A percentile compares a stretch with the other conserved stretches of the same genome.
These are phyloP conservation scores for Frankliniella fusca DNA, from an alignment of 2,888 invertebrate species.

Conservation along the genomic window DNA sequence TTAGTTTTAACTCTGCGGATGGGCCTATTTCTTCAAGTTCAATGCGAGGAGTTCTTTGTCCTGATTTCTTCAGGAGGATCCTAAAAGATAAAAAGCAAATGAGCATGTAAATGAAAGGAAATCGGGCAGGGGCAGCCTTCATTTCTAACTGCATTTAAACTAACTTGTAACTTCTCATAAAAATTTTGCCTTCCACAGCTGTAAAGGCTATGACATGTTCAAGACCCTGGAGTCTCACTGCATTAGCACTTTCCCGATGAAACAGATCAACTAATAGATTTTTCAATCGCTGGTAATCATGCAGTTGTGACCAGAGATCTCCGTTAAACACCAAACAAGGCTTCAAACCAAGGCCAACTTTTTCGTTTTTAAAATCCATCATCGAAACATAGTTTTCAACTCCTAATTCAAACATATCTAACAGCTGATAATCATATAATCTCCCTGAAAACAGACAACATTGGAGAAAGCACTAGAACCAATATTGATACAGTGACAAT, in stretches of 20 bases:
- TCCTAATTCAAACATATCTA: conserved; percentile 96
- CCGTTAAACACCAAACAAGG: conserved; percentile 91
- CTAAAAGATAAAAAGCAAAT: conserved; percentile 52
- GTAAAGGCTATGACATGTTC: conserved; percentile 92
- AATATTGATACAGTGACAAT: neutral
- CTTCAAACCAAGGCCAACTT: conserved; percentile 76
- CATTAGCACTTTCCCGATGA: conserved; percentile 73
- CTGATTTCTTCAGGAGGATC: conserved; percentile 85
- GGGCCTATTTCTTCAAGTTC: conserved; percentile 95
- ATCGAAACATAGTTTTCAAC: conserved; percentile 77
- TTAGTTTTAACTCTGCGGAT: conserved; percentile 76
- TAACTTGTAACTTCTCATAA: conserved; percentile 66
- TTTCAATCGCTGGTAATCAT: conserved; percentile 77
- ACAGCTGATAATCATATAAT: conserved; percentile 79
- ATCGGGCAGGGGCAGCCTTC: neutral
- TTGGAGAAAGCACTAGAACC: neutral
- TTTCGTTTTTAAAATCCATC: conserved; percentile 72
- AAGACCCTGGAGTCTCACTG: conserved; percentile 84
- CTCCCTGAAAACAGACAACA: conserved; percentile 53
- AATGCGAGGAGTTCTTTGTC: conserved; percentile 78
- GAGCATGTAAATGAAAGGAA: neutral
- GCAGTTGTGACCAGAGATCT: conserved; percentile 77
- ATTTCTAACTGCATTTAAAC: neutral
- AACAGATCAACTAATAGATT: conserved; percentile 91
- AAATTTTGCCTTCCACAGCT: conserved; percentile 71